Evolutionary conservation across 2,113 vertebrate genomes (phyloP).

Genomic region (Istiophorus platypterus): DNA sequence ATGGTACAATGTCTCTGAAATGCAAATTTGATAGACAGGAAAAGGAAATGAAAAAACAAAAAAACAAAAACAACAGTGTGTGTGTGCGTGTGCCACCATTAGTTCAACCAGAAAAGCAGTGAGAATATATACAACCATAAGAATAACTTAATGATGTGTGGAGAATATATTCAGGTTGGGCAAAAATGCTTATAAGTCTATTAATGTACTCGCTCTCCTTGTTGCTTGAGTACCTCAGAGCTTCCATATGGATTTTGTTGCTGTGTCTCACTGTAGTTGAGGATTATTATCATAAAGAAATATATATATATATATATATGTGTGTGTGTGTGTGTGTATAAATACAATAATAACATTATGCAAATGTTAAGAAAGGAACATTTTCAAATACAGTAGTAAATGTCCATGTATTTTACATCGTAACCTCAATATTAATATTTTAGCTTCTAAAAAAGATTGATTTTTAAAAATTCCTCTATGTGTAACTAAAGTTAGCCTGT

Average conservation of each 20-base stretch:
- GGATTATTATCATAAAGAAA: not conserved
- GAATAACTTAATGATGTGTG: slow-evolving; percentile 21
- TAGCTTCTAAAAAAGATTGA: too few relatives aligned
- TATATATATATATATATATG: too few relatives aligned
- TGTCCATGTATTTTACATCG: not conserved
- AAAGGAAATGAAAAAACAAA: slow-evolving; percentile 62
- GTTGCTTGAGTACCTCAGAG: not conserved
- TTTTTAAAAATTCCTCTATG: not conserved
- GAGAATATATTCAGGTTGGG: not conserved
- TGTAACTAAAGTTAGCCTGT: not conserved
- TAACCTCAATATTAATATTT: not conserved
- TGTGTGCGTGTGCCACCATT: slow-evolving; percentile 26
- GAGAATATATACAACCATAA: slow-evolving; percentile 24
- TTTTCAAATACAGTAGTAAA: not conserved
- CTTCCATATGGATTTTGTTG: not conserved
- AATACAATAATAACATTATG: too few relatives aligned
- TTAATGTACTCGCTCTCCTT: not conserved
- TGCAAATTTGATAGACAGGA: slow-evolving; percentile 72
- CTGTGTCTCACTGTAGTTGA: not conserved
- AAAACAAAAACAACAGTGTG: too few relatives aligned
- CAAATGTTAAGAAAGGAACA: not conserved
- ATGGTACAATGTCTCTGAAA: slow-evolving; percentile 61
- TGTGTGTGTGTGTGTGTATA: too few relatives aligned
- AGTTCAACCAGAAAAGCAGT: slow-evolving; percentile 44
- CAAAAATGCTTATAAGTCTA: not conserved